These are phyloP conservation scores for Campylorhamphus procurvoides DNA, from an alignment of 2,113 vertebrate species.

Conservation along the genomic window DNA sequence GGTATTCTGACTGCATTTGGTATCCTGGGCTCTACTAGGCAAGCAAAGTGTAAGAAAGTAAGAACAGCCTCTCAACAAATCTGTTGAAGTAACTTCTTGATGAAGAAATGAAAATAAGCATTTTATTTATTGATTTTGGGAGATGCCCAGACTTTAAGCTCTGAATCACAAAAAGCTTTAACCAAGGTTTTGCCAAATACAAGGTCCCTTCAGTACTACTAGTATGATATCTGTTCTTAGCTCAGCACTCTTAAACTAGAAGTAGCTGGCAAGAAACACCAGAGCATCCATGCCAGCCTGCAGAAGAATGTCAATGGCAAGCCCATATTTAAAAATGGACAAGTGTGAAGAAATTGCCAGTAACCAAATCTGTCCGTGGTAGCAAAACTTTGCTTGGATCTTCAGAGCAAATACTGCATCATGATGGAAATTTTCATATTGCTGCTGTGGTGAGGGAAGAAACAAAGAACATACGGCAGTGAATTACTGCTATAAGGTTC, in stretches of 20 bases:
- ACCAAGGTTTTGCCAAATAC: not conserved
- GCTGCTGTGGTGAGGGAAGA: not conserved
- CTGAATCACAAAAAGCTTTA: not conserved
- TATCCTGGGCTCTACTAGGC: not conserved
- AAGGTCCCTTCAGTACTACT: not conserved
- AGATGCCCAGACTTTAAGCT: not conserved
- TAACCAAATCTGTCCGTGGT: not conserved
- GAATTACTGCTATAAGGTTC: not conserved
- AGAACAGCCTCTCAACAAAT: not conserved
- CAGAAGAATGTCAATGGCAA: not conserved
- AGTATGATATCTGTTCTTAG: not conserved
- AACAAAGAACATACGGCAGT: not conserved
- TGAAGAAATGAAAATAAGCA: not conserved
- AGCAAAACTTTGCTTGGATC: not conserved
- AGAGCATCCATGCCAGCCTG: not conserved
- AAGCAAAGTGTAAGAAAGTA: not conserved
- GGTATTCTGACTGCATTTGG: not conserved
- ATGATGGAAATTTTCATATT: not conserved
- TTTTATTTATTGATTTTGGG: not conserved
- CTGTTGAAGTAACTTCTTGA: not conserved
- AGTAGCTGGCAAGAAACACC: not conserved
- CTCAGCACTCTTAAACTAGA: not conserved
- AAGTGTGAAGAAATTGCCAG: not conserved
- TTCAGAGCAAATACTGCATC: not conserved
- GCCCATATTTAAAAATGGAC: not conserved